Evolutionary conservation across 2,797 vertebrate species (phyloP).

Genomic region (Garrulus glandarius): DNA sequence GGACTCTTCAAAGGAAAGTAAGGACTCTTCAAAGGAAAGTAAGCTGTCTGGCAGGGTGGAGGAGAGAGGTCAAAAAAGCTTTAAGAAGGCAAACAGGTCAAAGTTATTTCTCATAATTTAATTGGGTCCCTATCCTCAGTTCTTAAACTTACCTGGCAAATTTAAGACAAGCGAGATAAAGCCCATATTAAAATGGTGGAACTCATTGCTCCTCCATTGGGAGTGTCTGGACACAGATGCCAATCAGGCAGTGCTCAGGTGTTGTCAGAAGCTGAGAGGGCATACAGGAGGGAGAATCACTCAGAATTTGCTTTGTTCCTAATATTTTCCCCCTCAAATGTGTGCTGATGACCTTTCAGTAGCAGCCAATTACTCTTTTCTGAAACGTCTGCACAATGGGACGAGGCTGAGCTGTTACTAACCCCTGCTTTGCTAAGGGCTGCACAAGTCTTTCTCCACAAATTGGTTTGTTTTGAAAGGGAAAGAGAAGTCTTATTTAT

Average conservation of each 20-base stretch:
- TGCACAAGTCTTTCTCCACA: neutral
- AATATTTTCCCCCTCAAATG: neutral
- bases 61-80: neutral
- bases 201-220: neutral
- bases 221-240: neutral
- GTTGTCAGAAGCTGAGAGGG: neutral
- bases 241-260: neutral
- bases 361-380: neutral
- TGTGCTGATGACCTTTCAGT: neutral
- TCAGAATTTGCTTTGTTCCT: slow-evolving; percentile 1
- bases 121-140: neutral
- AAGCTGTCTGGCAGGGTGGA: neutral
- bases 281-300: neutral
- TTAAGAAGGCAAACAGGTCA: neutral
- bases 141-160: neutral
- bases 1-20: neutral
- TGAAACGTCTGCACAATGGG: neutral
- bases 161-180: neutral
- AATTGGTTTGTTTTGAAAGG: neutral
- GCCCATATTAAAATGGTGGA: neutral
- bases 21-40: neutral
- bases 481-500: neutral
- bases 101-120: neutral
- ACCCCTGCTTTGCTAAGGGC: neutral
- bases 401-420: neutral